Percentiles rank a stretch among this genome's conserved stretches.
These are phyloP conservation scores for Sanderia malayensis DNA, from an alignment of 30 jellyfish, hydroid and myxozoan genomes.

Conservation along the genomic window DNA sequence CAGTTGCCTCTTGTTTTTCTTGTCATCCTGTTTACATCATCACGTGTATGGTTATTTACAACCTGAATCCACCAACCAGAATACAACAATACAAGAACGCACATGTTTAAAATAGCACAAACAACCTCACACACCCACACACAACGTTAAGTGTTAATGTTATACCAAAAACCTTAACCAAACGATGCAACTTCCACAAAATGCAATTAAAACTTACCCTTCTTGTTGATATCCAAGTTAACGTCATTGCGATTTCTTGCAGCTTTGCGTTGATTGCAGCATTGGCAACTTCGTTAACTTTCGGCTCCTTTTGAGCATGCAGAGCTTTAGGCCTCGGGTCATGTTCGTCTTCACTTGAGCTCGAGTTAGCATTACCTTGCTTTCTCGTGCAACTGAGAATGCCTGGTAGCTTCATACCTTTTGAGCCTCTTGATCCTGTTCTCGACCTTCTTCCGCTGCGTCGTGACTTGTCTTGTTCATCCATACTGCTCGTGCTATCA, in stretches of 20 bases:
- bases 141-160: no score
- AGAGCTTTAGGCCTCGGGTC: slow-evolving; percentile 39
- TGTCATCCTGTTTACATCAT: no score
- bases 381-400: slow-evolving; percentile 61
- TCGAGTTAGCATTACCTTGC: slow-evolving; percentile 28
- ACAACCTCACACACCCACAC: no score
- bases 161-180: no score
- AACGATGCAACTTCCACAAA: no score
- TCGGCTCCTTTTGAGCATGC: slow-evolving; percentile 11
- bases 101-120: no score
- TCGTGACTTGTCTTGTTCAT: slow-evolving; percentile 15
- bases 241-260: slow-evolving; percentile 67
- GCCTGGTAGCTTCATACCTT: slow-evolving; percentile 50
- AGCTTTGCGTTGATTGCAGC: slow-evolving; percentile 45
- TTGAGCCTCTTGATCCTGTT: not conserved
- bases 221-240: slow-evolving; percentile 60
- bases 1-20: no score
- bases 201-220: slow-evolving; percentile 65
- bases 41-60: no score
- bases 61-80: no score
- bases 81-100: no score
- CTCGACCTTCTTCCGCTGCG: slow-evolving; percentile 22
- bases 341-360: slow-evolving; percentile 67
- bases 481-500: slow-evolving; percentile 49
- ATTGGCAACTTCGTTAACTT: not conserved